Evolutionary conservation across 2,797 vertebrate genomes (phyloP).

Genomic region (Intellagama lesueurii): DNA sequence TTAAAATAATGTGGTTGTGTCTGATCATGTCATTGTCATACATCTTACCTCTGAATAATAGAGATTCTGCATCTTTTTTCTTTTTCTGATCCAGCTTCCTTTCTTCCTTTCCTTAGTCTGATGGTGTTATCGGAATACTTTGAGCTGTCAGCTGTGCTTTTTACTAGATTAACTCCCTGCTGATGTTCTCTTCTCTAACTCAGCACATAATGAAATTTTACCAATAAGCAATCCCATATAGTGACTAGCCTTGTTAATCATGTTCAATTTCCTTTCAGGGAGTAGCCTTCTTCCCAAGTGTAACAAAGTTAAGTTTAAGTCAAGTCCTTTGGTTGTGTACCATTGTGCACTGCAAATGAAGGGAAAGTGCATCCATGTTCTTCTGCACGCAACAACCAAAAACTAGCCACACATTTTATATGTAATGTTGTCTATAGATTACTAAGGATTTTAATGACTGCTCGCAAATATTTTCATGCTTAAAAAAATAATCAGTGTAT

Average conservation of each 20-base stretch:
- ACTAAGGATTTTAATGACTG: too few species aligned
- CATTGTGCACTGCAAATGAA: fast-evolving
- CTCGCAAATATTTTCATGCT: too few species aligned
- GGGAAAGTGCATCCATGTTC: fast-evolving
- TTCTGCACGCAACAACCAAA: background rate
- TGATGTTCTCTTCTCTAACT: slow-evolving; percentile 25
- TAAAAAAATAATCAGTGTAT: too few species aligned
- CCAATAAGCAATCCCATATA: background rate
- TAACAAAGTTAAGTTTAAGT: background rate
- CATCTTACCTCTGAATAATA: slow-evolving; percentile 43
- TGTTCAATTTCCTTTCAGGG: background rate
- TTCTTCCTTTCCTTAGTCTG: background rate
- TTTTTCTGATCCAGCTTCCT: slow-evolving; percentile 41
- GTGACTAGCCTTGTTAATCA: background rate
- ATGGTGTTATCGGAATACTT: slow-evolving; percentile 35
- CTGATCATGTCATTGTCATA: slow-evolving; percentile 55
- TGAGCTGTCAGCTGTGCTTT: slow-evolving; percentile 25
- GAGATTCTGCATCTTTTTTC: slow-evolving; percentile 25
- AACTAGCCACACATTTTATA: too few species aligned
- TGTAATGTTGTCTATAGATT: too few species aligned
- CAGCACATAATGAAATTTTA: background rate
- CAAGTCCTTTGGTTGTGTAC: background rate
- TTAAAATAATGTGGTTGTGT: slow-evolving; percentile 54
- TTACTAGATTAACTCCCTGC: slow-evolving; percentile 17
- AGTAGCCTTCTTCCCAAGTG: fast-evolving